Evolutionary conservation across 2,113 vertebrate species (phyloP).

Genomic region (Eublepharis macularius): DNA sequence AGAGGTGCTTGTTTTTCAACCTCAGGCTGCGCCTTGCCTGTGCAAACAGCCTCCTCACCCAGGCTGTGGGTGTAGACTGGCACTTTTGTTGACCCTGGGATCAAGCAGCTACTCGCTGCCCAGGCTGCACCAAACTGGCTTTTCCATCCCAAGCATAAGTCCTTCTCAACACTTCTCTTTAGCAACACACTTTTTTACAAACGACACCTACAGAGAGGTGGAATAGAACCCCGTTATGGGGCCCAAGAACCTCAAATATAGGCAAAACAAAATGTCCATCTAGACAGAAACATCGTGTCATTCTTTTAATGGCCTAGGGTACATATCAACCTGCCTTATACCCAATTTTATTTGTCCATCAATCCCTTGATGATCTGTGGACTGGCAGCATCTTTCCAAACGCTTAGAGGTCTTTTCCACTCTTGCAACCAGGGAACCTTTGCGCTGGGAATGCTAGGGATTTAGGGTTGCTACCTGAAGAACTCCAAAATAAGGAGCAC

Average conservation of each 20-base stretch:
- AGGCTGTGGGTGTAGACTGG: slow-evolving; percentile 8
- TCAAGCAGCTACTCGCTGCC: not conserved
- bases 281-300: not conserved
- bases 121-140: not conserved
- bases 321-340: not conserved
- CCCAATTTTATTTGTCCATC: too few species aligned
- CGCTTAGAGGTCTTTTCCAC: too few species aligned
- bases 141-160: not conserved
- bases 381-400: too few species aligned
- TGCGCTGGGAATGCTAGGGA: too few species aligned
- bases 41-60: slow-evolving; percentile 23
- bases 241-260: not conserved
- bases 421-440: too few species aligned
- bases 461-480: too few species aligned
- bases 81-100: slow-evolving; percentile 22
- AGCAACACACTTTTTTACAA: not conserved
- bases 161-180: not conserved
- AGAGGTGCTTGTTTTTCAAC: slow-evolving; percentile 29
- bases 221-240: not conserved
- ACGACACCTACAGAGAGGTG: not conserved
- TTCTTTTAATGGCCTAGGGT: not conserved
- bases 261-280: slow-evolving; percentile 32
- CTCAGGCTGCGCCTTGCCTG: slow-evolving; percentile 40
- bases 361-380: too few species aligned
- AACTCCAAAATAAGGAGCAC: too few species aligned